Base-by-base conservation (phyloP, 1,140 invertebrate genomes). In the Cryptotermes secundus region DNA sequence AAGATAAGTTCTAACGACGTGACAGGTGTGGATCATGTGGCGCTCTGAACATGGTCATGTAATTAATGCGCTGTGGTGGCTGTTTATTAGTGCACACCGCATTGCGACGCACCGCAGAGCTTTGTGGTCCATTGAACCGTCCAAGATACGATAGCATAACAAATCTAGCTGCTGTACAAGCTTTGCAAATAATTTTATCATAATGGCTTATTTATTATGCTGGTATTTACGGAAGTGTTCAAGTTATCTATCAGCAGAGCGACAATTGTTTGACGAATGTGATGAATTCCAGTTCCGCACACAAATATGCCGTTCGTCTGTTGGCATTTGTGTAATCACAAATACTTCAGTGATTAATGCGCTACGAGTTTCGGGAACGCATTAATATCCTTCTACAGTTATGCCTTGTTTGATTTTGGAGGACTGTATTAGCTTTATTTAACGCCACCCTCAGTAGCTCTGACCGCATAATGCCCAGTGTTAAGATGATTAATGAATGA, bases 11-110 rank as follows among this genome's bases (percentile, higher is more conserved):
- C 26, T 72, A 72, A 72, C 59, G 26, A 26, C 4, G 59, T 72
- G 59, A 72, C 59, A 72, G 59, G 59, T 72, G 59, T 72, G 59
- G 59, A 31, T 72, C 59, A 72, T 72, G 59, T 10, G 59, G 26
- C 7, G 59, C n/a, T n/a, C 9, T 72, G 59, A 72, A 72, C 59
- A n/a, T 72, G 59, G 59, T n/a, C 24, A 31, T 72, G 59, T 72
- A 72, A 72, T 72, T 72, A 72, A 26, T 72, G 59, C 9, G 59
- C 59, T 26, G 59, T 72, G 26, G 59, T 12, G 14, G 59, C 59
- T 72, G 59, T 72, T 72, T 72, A 72, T 72, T 72, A 72, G 59
- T 72, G 59, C 59, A 72, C 59, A 31, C 59, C 59, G 59, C 59
- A 72, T 31, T 72, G 59, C 59, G 59, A 72, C 59, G 59, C 59